Conservation (phyloP, 2,888 invertebrate genomes). For the Agriotes lineatus region DNA sequence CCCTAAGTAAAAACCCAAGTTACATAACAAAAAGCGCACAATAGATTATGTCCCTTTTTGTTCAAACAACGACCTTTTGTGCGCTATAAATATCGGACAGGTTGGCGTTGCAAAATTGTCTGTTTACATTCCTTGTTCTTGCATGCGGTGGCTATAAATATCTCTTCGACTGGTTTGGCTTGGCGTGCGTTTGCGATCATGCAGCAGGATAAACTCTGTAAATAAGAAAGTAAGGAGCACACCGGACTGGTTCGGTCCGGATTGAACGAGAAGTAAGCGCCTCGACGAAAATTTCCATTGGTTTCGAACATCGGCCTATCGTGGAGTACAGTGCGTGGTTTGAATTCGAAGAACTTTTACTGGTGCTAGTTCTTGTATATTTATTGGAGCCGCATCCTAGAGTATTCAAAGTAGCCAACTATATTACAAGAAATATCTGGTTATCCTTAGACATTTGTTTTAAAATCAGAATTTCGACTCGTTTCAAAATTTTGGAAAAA, state of each 20-base stretch:
- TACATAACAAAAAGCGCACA: too few relatives aligned
- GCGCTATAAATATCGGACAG: constrained; percentile 1
- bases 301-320: not conserved
- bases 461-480: too few relatives aligned
- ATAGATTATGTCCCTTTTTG: too few relatives aligned
- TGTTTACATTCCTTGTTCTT: constrained; percentile 23
- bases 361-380: too few relatives aligned
- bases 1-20: too few relatives aligned
- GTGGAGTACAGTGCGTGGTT: too few relatives aligned
- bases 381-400: too few relatives aligned
- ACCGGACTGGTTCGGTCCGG: constrained; percentile 35
- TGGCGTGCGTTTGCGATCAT: constrained; percentile 28
- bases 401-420: too few relatives aligned
- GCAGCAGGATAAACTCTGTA: constrained; percentile 29
- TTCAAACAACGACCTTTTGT: constrained; percentile 2
- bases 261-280: constrained; percentile 32
- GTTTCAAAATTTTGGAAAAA: too few relatives aligned
- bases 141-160: constrained; percentile 24
- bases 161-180: constrained; percentile 35
- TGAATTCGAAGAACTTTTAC: too few relatives aligned
- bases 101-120: constrained; percentile 13
- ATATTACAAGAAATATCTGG: too few relatives aligned
- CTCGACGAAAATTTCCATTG: constrained; percentile 33
- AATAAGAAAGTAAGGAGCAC: constrained; percentile 36
- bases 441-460: too few relatives aligned